Evolutionary conservation across 1,140 invertebrate genomes (phyloP).

Genomic region (Schlechtendalia chinensis): DNA sequence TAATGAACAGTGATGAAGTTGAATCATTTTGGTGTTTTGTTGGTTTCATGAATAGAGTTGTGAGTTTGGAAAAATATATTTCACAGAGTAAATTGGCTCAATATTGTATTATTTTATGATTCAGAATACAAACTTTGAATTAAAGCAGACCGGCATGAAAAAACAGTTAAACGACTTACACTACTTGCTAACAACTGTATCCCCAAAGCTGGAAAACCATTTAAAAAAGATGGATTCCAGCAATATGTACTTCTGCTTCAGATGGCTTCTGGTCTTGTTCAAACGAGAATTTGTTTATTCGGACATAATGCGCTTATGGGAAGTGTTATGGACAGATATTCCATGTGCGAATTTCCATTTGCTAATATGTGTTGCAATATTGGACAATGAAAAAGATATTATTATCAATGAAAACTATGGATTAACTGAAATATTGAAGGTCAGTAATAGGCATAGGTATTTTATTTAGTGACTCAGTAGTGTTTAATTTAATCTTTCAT

Average conservation of each 20-base stretch:
- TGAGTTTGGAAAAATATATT: conserved; percentile 57
- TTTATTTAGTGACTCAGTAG: background rate
- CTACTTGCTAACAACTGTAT: conserved; percentile 74
- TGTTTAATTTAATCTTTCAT: conserved; percentile 36
- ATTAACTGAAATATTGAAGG: conserved; percentile 94
- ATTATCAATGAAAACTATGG: conserved; percentile 89
- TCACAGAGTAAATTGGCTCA: background rate
- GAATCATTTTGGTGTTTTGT: conserved; percentile 99
- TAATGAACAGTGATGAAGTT: conserved; percentile 82
- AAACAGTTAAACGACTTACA: conserved; percentile 83
- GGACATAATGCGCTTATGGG: conserved; percentile 67
- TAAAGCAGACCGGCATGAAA: conserved; percentile 97
- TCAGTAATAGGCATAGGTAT: conserved; percentile 56
- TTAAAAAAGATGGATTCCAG: conserved; percentile 87
- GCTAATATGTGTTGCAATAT: conserved; percentile 83
- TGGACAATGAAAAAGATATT: conserved; percentile 80
- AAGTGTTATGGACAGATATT: conserved; percentile 78
- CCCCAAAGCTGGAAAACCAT: conserved; percentile 83
- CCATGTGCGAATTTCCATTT: conserved; percentile 94
- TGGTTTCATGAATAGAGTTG: conserved; percentile 95
- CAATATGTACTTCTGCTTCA: conserved; percentile 99
- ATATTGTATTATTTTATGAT: conserved; percentile 52
- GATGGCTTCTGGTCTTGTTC: conserved; percentile 82
- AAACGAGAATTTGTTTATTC: conserved; percentile 75
- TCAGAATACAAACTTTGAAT: conserved; percentile 91